phyloP scores from a whole-genome alignment of 2,113 vertebrate species.

The Plecotus auritus region DNA sequence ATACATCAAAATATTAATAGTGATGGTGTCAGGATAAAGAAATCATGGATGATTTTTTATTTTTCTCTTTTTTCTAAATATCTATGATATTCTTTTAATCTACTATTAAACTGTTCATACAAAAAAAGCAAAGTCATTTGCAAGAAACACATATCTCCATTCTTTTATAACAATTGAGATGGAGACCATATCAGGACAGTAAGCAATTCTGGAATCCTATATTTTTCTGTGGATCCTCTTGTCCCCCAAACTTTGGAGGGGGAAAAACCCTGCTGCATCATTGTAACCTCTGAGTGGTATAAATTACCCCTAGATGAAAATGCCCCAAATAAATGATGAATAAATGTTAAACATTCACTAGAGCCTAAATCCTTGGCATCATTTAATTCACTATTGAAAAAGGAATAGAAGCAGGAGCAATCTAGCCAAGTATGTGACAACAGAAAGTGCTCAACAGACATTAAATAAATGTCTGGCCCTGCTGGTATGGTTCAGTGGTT shows the following conservation, averaged over 20 bases:
- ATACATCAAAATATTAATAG: background rate
- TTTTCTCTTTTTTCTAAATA: background rate
- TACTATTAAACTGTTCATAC: background rate
- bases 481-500: too few relatives aligned
- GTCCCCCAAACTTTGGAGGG: background rate
- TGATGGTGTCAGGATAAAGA: background rate
- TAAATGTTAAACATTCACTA: background rate
- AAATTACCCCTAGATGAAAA: background rate
- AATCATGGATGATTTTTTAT: background rate
- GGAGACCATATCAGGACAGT: too few relatives aligned
- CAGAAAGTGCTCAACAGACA: background rate
- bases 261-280: background rate
- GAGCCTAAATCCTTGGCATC: background rate
- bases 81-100: background rate
- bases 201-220: background rate
- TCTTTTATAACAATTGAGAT: background rate
- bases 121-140: background rate
- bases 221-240: background rate
- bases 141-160: background rate
- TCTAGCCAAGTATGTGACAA: background rate
- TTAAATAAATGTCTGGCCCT: background rate
- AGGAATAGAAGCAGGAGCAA: background rate
- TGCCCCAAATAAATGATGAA: background rate
- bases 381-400: background rate
- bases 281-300: background rate